Evolutionary conservation across 2,113 vertebrate species (phyloP).

Genomic region (Manacus vitellinus): DNA sequence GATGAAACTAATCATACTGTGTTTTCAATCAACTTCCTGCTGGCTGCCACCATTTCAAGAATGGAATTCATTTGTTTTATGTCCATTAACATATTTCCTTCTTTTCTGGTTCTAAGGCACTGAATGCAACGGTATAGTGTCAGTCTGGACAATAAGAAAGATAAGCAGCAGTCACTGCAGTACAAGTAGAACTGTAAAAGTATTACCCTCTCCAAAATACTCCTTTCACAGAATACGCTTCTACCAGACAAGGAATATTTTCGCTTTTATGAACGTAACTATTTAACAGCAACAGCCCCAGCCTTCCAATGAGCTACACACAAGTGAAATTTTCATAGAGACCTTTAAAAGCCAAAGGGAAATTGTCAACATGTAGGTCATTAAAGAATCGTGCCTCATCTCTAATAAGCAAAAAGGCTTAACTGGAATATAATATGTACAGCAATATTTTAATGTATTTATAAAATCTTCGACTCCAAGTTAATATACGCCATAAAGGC

Average conservation of each 20-base stretch:
- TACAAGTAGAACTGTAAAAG: not conserved
- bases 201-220: not conserved
- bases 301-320: not conserved
- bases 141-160: not conserved
- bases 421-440: not conserved
- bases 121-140: not conserved
- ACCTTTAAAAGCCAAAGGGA: not conserved
- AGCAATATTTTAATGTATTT: not conserved
- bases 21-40: slow-evolving; percentile 63
- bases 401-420: slow-evolving; percentile 37
- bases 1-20: slow-evolving; percentile 55
- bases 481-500: not conserved
- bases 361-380: not conserved
- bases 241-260: not conserved
- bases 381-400: not conserved
- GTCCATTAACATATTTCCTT: not conserved
- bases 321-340: not conserved
- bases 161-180: not conserved
- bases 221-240: not conserved
- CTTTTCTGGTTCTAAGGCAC: not conserved
- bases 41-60: slow-evolving; percentile 55
- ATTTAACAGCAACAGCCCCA: not conserved
- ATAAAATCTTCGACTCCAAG: not conserved
- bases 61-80: slow-evolving; percentile 43
- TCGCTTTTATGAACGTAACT: not conserved